These are phyloP conservation scores for Ciconia maguari DNA, from an alignment of 2,113 vertebrate species.

Conservation along the genomic window DNA sequence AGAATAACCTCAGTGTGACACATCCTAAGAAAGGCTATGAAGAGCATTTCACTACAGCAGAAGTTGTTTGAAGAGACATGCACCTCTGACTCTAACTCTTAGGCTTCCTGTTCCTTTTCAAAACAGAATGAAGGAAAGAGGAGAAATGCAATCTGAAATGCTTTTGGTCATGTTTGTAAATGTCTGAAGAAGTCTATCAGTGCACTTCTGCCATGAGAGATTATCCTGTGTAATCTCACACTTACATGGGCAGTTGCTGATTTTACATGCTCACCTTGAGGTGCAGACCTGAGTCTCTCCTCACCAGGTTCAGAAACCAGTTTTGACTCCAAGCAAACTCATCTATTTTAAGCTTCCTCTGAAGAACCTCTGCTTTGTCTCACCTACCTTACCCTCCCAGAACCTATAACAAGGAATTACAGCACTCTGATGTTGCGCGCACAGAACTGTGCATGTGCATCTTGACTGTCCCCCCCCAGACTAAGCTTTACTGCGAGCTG, in stretches of 20 bases:
- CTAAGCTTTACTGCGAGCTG: rapidly evolving
- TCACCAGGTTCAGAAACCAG: neutral
- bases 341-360: neutral
- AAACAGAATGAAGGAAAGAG: neutral
- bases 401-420: neutral
- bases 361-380: neutral
- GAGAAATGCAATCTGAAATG: neutral
- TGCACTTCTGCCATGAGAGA: neutral
- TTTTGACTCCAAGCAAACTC: neutral
- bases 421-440: neutral
- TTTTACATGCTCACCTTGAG: neutral
- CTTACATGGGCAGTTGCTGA: neutral
- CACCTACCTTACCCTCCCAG: neutral
- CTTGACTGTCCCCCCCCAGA: too few relatives aligned
- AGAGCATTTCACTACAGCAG: neutral
- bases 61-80: neutral
- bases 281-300: neutral
- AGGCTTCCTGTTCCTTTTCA: neutral
- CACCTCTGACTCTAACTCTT: neutral
- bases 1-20: neutral
- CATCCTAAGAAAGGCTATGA: neutral
- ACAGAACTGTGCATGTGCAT: neutral
- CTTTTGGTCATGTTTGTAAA: neutral
- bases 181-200: neutral
- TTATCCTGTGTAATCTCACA: neutral